These are phyloP conservation scores for Sipha maydis DNA, from an alignment of 2,888 invertebrate genomes.

Conservation along the genomic window DNA sequence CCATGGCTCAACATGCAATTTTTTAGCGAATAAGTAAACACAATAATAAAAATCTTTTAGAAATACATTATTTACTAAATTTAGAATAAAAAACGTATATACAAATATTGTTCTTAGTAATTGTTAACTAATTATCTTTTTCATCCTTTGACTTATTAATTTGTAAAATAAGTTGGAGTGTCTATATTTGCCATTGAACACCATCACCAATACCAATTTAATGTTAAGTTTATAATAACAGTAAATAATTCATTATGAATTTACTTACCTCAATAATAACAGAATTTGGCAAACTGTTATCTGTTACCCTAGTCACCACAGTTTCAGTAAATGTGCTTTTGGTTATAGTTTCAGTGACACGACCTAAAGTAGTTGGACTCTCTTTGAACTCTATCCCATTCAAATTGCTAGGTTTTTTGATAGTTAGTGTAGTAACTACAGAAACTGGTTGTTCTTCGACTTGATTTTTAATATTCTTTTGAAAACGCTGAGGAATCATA, in stretches of 20 bases:
- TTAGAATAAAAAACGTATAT: no score
- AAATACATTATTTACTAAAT: no score
- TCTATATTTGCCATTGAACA: no score
- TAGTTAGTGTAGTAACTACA: slow-evolving; percentile 81
- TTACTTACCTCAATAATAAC: slow-evolving; percentile 87
- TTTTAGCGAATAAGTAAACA: no score
- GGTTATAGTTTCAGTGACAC: slow-evolving; percentile 93
- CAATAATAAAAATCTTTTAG: no score
- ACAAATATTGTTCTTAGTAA: no score
- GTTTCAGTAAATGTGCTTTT: slow-evolving; percentile 96
- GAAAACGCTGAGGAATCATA: slow-evolving; percentile 93
- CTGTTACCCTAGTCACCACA: slow-evolving; percentile 91
- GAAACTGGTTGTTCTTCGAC: slow-evolving; percentile 69
- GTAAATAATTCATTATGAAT: slow-evolving; percentile 6
- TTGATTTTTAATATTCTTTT: slow-evolving; percentile 66
- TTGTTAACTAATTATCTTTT: no score
- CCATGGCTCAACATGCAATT: no score
- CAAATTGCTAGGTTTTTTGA: slow-evolving; percentile 78
- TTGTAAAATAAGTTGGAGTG: no score
- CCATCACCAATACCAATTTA: neutral
- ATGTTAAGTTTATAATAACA: slow-evolving; percentile 9
- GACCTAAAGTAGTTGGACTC: slow-evolving; percentile 83
- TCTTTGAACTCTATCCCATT: slow-evolving; percentile 82
- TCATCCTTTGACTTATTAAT: no score
- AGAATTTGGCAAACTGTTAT: slow-evolving; percentile 87